Conservation (phyloP, 1,140 invertebrate species). For the Pseudoatta argentina region DNA sequence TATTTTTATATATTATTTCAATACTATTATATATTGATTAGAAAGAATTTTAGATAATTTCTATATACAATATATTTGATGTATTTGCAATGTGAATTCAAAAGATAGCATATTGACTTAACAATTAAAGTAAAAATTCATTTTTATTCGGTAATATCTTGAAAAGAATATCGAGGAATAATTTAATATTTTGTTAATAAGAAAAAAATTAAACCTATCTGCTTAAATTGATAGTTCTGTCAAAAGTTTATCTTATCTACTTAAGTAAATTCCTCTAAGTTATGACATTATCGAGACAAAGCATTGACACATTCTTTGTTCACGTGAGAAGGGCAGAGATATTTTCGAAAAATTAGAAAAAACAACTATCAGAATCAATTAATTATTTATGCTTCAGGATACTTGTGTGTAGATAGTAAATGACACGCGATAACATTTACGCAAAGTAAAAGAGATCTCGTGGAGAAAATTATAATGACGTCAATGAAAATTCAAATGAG, state of each 20-base stretch:
- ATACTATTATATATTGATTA: not conserved
- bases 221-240: not conserved
- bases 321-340: not conserved
- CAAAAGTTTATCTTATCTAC: slow-evolving; percentile 8
- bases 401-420: slow-evolving; percentile 1
- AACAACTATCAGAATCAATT: not conserved
- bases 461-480: slow-evolving; percentile 10
- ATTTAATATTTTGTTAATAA: not conserved
- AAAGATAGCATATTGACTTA: not conserved
- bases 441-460: not conserved
- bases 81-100: not conserved
- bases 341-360: not conserved
- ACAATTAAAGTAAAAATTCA: not conserved
- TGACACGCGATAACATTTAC: slow-evolving; percentile 9
- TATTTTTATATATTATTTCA: not conserved
- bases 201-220: not conserved
- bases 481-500: slow-evolving; percentile 31
- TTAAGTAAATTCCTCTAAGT: not conserved
- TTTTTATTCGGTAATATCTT: not conserved
- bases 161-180: not conserved
- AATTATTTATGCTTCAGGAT: not conserved
- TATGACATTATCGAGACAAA: not conserved
- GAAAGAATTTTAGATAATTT: not conserved
- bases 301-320: not conserved
- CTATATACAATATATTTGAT: not conserved